Evolutionary conservation across 2,113 vertebrate genomes (phyloP), one percentile per base, ranked within the genome.

Genomic region (Zosterops borbonicus): DNA sequence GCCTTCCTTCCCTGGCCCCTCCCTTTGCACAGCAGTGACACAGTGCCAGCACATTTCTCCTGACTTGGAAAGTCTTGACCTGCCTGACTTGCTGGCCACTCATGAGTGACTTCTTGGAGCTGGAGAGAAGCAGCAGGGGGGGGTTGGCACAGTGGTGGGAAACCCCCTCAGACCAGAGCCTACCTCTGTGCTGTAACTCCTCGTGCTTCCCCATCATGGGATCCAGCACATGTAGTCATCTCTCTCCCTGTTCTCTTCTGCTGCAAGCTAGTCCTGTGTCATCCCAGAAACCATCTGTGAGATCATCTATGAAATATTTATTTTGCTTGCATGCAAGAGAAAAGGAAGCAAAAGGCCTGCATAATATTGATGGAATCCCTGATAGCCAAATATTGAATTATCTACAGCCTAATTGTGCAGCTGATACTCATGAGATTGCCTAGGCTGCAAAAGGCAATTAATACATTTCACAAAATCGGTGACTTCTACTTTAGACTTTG

Each of bases 361-460:
- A 67, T 74, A 83, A 42, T 78, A 83, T 70, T 2, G 19, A 86
- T 92, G 92, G 88, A 90, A 94, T 81, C 83, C 52, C 59, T 28
- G 71, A 92, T 86, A 92, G 68, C 23, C 68, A 95, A 90, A 94
- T 73, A 83, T 12, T 90, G 79, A 95, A 97, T 94, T 96, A 94
- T 92, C 92, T 76, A 93, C 59, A 90, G 68, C 25, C 83, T 67
- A 87, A 81, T 74, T 89, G 79, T 83, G 68, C 92, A 90, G 86
- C 85, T 28, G 53, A 69, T 53, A 44, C 67, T 37, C 79, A 55
- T 11, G 46, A 83, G 92, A 93, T 22, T 0, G 0, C 88, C 83
- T 56, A 49, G 52, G 35, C 62, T 83, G 75, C 42, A 90, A 83
- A 81, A 88, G 29, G 18, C 68, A 88, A 80, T 65, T 83, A 77